Conservation (phyloP, 2,113 vertebrate species). For the Prionailurus viverrinus region DNA sequence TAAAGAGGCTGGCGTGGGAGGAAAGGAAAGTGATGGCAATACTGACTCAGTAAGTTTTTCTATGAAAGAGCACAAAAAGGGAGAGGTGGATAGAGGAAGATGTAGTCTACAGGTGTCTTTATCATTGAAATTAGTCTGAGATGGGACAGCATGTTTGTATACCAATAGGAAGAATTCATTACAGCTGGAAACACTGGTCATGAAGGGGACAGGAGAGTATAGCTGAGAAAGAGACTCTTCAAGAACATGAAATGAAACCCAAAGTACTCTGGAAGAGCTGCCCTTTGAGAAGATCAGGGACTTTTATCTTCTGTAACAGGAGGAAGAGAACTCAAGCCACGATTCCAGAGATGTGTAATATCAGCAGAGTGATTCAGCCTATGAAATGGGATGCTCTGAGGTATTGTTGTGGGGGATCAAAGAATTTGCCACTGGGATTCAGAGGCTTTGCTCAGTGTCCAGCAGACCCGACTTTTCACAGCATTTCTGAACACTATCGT, state of each 20-base stretch:
- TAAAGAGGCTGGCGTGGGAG: neutral
- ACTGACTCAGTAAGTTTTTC: neutral
- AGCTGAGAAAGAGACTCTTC: neutral
- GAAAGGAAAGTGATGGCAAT: neutral
- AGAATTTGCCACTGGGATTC: neutral
- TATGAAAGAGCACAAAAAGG: neutral
- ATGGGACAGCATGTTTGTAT: neutral
- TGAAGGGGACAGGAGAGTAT: neutral
- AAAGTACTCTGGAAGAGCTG: neutral
- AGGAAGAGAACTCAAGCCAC: neutral
- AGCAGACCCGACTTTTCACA: neutral
- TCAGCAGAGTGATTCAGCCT: neutral
- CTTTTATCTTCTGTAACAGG: neutral
- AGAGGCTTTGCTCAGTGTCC: neutral
- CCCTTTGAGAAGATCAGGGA: neutral
- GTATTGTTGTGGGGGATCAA: neutral
- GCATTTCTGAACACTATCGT: neutral
- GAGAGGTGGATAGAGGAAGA: neutral
- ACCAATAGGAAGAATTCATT: neutral
- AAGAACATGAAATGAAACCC: neutral
- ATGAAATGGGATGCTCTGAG: neutral
- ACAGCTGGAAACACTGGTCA: neutral
- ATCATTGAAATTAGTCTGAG: neutral
- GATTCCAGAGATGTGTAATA: neutral
- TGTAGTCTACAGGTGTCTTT: neutral